Evolutionary conservation across 2,113 vertebrate species (phyloP).

Genomic region (Petromus typicus): DNA sequence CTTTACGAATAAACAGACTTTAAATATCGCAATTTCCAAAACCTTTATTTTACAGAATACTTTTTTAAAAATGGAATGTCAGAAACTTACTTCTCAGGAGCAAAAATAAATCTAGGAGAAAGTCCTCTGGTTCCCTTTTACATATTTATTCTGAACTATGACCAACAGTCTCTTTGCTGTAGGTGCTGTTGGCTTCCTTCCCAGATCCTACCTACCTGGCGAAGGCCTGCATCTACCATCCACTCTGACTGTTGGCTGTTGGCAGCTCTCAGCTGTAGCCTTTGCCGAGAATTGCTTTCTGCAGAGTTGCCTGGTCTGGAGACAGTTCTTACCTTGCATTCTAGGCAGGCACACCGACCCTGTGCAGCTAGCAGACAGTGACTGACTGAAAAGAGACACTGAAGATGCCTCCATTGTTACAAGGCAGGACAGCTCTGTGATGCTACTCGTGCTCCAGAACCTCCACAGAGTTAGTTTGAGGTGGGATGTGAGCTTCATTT

Average conservation of each 20-base stretch:
- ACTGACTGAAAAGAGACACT: not conserved
- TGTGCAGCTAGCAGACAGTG: not conserved
- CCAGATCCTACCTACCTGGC: not conserved
- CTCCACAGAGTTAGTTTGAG: not conserved
- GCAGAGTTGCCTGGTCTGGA: not conserved
- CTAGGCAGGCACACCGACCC: not conserved
- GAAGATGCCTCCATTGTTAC: not conserved
- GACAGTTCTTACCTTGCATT: not conserved
- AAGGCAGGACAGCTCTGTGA: not conserved
- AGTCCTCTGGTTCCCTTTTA: not conserved
- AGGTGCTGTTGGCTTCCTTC: not conserved
- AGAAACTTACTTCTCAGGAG: not conserved
- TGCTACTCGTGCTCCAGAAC: not conserved
- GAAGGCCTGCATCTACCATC: not conserved
- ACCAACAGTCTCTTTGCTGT: not conserved
- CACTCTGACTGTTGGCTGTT: not conserved
- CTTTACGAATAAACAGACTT: not conserved
- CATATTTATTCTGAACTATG: not conserved
- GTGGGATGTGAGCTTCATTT: not conserved
- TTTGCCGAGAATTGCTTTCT: not conserved
- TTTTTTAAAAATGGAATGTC: not conserved
- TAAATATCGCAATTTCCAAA: not conserved
- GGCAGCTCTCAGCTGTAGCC: not conserved
- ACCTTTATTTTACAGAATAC: not conserved
- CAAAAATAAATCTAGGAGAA: conserved; percentile 5